Evolutionary conservation across 2,113 vertebrate species (phyloP).

Genomic region (Myiozetetes cayanensis): DNA sequence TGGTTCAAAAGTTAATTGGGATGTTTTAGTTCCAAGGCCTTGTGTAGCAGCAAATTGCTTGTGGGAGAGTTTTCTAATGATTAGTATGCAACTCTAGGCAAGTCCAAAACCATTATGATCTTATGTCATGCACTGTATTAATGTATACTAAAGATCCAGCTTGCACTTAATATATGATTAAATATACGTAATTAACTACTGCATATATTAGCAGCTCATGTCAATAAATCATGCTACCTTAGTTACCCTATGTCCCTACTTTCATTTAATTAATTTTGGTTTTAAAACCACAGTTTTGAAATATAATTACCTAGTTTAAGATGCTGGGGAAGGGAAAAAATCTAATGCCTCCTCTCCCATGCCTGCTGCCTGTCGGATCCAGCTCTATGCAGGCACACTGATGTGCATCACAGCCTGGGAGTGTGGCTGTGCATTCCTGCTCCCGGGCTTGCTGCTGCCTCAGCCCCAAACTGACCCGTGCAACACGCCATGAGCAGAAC

Average conservation of each 20-base stretch:
- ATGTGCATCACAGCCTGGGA: rapidly evolving
- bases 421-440: background rate
- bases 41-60: background rate
- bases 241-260: background rate
- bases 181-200: background rate
- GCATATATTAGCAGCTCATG: background rate
- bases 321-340: background rate
- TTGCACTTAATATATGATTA: background rate
- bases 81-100: background rate
- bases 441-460: background rate
- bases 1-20: background rate
- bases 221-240: conserved; percentile 45
- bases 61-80: background rate
- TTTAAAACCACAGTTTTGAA: background rate
- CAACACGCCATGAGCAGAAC: rapidly evolving
- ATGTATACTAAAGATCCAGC: background rate
- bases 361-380: background rate
- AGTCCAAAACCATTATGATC: background rate
- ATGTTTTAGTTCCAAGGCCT: background rate
- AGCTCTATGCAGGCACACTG: rapidly evolving
- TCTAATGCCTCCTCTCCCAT: background rate
- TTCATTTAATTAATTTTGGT: background rate
- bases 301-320: background rate
- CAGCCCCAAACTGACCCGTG: background rate
- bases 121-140: background rate